A percentile compares a stretch with the other conserved stretches of the same genome.
These are phyloP conservation scores for Notospermus geniculatus DNA, from an alignment of 1,140 invertebrate species.

Conservation along the genomic window DNA sequence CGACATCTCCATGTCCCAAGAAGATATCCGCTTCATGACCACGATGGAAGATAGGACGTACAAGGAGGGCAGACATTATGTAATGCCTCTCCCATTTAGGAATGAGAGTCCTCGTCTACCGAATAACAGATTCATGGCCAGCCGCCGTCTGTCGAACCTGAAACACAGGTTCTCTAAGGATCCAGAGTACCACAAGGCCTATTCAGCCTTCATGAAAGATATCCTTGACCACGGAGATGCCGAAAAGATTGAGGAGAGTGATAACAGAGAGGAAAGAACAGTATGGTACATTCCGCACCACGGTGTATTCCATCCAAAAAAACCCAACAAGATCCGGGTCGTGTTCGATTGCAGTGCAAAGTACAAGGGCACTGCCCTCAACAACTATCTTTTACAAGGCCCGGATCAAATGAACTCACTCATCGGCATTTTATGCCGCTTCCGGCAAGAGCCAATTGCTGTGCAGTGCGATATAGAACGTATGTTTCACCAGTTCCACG, in stretches of 20 bases:
- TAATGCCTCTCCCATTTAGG: constrained; percentile 20
- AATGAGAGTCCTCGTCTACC: neutral
- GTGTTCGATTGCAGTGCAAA: constrained; percentile 24
- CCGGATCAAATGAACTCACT: constrained; percentile 23
- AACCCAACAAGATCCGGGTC: constrained; percentile 17
- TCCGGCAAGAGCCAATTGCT: constrained; percentile 9
- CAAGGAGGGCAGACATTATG: constrained; percentile 22
- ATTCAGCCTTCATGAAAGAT: constrained; percentile 1
- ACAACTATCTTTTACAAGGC: constrained; percentile 20
- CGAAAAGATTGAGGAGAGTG: constrained; percentile 6
- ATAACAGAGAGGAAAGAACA: neutral
- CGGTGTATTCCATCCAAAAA: constrained; percentile 19
- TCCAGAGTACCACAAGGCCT: neutral
- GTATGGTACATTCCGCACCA: constrained; percentile 25
- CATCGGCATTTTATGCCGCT: constrained; percentile 20
- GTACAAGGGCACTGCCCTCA: constrained; percentile 11
- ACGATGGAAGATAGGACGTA: constrained; percentile 3
- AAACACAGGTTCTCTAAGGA: constrained; percentile 1
- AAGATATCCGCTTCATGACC: constrained; percentile 13
- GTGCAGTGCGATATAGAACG: constrained; percentile 11
- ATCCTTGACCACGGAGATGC: constrained; percentile 11
- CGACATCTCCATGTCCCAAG: constrained; percentile 13
- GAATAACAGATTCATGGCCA: constrained; percentile 12
- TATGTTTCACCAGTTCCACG: constrained; percentile 20
- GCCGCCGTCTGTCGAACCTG: constrained; percentile 7